Conservation (phyloP, 2,797 vertebrate genomes). For the Columba guinea region DNA sequence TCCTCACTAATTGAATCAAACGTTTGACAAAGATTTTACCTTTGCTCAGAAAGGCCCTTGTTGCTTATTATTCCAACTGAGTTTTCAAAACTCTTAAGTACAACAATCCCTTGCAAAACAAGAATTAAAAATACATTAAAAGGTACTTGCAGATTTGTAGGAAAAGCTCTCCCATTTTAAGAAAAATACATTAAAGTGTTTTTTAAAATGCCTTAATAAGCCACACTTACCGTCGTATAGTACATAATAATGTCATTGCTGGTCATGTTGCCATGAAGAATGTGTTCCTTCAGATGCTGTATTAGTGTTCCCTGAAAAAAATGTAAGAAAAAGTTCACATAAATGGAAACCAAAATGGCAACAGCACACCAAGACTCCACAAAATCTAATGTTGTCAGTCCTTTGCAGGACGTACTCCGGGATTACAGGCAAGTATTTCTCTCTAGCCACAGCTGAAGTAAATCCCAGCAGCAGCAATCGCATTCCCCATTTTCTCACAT, state of each 20-base stretch:
- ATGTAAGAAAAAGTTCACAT: neutral
- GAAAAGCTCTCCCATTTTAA: neutral
- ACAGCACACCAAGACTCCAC: neutral
- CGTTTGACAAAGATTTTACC: slow-evolving; percentile 1
- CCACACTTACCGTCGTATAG: slow-evolving; percentile 89
- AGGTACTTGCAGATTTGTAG: neutral
- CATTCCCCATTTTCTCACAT: slow-evolving; percentile 1
- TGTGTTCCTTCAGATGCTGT: slow-evolving; percentile 94
- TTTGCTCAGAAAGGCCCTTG: slow-evolving; percentile 3
- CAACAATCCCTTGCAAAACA: neutral
- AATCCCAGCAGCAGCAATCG: slow-evolving; percentile 29
- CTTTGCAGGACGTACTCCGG: neutral
- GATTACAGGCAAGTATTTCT: slow-evolving; percentile 2
- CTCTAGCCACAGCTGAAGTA: neutral
- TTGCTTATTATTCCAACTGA: neutral
- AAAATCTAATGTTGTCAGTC: neutral
- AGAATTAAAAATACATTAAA: neutral
- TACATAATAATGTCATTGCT: slow-evolving; percentile 91
- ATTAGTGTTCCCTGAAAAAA: slow-evolving; percentile 89
- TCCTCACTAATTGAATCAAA: slow-evolving; percentile 13
- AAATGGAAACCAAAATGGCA: neutral
- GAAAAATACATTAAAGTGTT: neutral
- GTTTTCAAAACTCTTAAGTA: neutral
- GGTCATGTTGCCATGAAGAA: slow-evolving; percentile 91
- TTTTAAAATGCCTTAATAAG: neutral